phyloP scores from a whole-genome alignment of 2,888 invertebrate species.

The Chorisops tibialis region DNA sequence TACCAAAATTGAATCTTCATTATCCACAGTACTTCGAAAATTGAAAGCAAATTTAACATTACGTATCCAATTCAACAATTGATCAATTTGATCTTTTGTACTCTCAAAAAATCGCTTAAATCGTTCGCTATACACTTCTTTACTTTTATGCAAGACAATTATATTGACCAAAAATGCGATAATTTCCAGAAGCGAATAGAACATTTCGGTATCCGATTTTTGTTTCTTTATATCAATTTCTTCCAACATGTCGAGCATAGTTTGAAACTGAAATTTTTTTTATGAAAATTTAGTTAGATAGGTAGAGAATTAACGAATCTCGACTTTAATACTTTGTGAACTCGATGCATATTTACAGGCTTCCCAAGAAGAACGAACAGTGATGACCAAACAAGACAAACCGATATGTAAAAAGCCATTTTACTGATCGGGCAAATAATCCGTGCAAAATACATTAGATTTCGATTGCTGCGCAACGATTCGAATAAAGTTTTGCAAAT shows the following conservation, averaged over 20 bases:
- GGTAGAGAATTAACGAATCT: neutral
- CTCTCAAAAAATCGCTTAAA: neutral
- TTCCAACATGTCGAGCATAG: neutral
- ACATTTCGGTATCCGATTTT: neutral
- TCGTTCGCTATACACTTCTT: slow-evolving; percentile 4
- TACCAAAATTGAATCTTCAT: no score
- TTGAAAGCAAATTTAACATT: no score
- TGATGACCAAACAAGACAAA: slow-evolving; percentile 2
- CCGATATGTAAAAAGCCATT: slow-evolving; percentile 12
- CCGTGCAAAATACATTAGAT: slow-evolving; percentile 8
- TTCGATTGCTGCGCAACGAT: neutral
- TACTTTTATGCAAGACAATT: neutral
- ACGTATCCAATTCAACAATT: no score
- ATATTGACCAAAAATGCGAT: slow-evolving; percentile 11
- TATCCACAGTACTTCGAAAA: no score
- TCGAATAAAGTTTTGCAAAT: slow-evolving; percentile 9
- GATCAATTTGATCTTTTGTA: no score
- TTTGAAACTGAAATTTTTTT: slow-evolving; percentile 3
- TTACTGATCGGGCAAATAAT: neutral
- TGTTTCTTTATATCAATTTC: neutral
- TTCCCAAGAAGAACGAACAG: neutral
- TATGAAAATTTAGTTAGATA: neutral
- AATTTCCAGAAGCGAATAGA: slow-evolving; percentile 9
- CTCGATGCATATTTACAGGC: slow-evolving; percentile 3
- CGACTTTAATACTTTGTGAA: neutral